These are phyloP conservation scores for Bembecia ichneumoniformis DNA, from an alignment of 2,888 invertebrate genomes.

Conservation along the genomic window DNA sequence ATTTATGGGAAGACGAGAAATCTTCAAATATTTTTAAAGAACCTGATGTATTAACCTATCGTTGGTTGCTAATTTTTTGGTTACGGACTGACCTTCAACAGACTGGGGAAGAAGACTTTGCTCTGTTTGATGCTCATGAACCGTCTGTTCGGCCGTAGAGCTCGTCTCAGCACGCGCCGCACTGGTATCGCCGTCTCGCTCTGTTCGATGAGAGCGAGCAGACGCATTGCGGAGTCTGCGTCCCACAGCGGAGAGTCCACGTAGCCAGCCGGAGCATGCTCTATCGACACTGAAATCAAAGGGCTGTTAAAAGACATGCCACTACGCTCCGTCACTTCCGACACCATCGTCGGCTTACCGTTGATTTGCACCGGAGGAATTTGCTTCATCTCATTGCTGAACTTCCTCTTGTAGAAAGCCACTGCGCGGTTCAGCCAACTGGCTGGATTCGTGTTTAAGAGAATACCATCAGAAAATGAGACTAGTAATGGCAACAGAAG, in stretches of 20 bases:
- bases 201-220: slow-evolving; percentile 26
- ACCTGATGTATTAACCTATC: too few relatives aligned
- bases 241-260: slow-evolving; percentile 34
- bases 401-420: slow-evolving; percentile 24
- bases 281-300: slow-evolving; percentile 21
- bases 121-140: slow-evolving; percentile 17
- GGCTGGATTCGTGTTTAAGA: neutral
- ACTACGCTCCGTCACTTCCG: slow-evolving; percentile 19
- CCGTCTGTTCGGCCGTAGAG: slow-evolving; percentile 15
- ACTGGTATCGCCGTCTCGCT: slow-evolving; percentile 22
- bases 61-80: neutral
- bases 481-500: neutral
- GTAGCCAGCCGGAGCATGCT: slow-evolving; percentile 25
- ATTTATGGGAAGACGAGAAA: too few relatives aligned
- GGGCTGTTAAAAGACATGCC: slow-evolving; percentile 10
- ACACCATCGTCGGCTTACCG: slow-evolving; percentile 25
- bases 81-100: slow-evolving; percentile 18
- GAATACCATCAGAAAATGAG: neutral
- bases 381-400: slow-evolving; percentile 27
- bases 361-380: slow-evolving; percentile 23
- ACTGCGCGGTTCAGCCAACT: slow-evolving; percentile 44
- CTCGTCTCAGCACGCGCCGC: slow-evolving; percentile 16
- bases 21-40: too few relatives aligned
- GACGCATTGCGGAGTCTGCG: slow-evolving; percentile 27
- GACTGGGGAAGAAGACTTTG: slow-evolving; percentile 32